Base-by-base conservation (phyloP, 1,140 invertebrate species). In the Drosophila kikkawai region DNA sequence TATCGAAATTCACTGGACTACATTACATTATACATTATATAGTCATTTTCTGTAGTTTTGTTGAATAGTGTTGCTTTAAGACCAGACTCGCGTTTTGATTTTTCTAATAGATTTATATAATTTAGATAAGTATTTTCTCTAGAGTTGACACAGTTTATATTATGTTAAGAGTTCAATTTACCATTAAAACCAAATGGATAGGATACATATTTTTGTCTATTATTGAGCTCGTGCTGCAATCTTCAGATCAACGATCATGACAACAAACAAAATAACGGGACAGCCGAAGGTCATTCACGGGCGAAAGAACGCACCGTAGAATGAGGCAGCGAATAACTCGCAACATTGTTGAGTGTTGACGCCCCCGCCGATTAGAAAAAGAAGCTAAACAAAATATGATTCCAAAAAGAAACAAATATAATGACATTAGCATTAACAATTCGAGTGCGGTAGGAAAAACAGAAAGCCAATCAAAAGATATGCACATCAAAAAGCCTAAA, bases 261-360 rank as follows among this genome's bases (percentile, higher is more conserved):
- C 19, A 34, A 29, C 7, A 13, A 37, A 37, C 42, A 12, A 61
- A 45, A 63, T 63, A 53, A 53, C 37, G 63, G 37, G 47, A 37
- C 63, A 68, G 37, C 13, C 67, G 63, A 70, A 68, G 67, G 67
- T 70, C 63, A 55, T 70, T 70, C 67, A 68, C 67, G 67, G 67
- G 63, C 67, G 39, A 70, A 67, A 53, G 47, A 56, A 39, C 34
- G 68, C 41, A 8, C 8, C 61, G 7, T 51, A 67, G 47, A 45
- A 66, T 47, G 11, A 55, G 67, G 22, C 61, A 69, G 13, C 37
- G 22, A 47, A 39, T 70, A 68, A 65, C 45, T 32, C 19, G 47
- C 32, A 66, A 53, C 32, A 69, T 66, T 66, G 59, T 65, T 42
- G 45, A 29, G 19, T 19, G 19, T 19, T 19, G 19, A 1, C n/a